Percentiles rank a stretch among this genome's conserved stretches.
Evolutionary conservation across 2,888 invertebrate genomes (phyloP).

Genomic region (Lomographa bimaculata): DNA sequence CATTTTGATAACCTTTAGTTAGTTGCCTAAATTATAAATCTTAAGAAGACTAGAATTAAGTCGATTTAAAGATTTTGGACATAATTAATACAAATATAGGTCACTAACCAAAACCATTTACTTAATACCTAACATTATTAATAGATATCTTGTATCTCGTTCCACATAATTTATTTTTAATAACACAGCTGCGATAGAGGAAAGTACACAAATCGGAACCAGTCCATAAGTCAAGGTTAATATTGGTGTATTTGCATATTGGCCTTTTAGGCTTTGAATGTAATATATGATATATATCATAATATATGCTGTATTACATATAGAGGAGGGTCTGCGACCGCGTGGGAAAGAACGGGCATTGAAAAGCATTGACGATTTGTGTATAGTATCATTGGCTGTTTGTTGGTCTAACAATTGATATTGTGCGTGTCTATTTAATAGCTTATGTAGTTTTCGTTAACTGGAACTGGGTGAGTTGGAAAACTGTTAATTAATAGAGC

Average conservation of each 20-base stretch:
- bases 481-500: conserved; percentile 6
- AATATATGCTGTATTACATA: conserved; percentile 43
- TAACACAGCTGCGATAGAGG: conserved; percentile 22
- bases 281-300: conserved; percentile 36
- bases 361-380: conserved; percentile 14
- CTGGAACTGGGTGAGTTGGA: conserved; percentile 1
- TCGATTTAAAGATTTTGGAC: too few relatives aligned
- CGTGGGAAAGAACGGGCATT: conserved; percentile 67
- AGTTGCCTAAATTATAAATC: too few relatives aligned
- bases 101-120: conserved; percentile 14
- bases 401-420: background rate
- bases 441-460: background rate
- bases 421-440: background rate
- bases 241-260: conserved; percentile 64
- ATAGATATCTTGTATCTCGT: conserved; percentile 11
- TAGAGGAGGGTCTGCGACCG: conserved; percentile 58
- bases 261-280: conserved; percentile 54
- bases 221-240: conserved; percentile 68
- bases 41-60: too few relatives aligned
- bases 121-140: conserved; percentile 11
- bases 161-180: conserved; percentile 29
- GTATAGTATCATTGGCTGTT: background rate
- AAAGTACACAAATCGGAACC: conserved; percentile 34
- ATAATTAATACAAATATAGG: conserved; percentile 6
- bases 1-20: too few relatives aligned